These are phyloP conservation scores for Gari tellinella DNA, from an alignment of 2,888 invertebrate genomes.

Conservation along the genomic window DNA sequence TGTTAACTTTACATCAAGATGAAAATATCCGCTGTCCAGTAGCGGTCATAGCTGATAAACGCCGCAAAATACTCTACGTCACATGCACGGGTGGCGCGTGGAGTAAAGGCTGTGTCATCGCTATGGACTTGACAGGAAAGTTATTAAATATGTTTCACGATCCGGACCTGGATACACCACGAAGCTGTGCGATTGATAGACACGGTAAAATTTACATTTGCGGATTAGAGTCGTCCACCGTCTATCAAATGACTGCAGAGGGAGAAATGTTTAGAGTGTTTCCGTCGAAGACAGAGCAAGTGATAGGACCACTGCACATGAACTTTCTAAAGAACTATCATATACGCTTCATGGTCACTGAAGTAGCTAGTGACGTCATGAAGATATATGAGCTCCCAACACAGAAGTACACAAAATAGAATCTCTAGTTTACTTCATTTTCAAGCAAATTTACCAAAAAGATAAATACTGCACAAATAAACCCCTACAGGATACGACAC, in stretches of 20 bases:
- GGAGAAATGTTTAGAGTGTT: slow-evolving; percentile 46
- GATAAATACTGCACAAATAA: no score
- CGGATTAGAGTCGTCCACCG: slow-evolving; percentile 51
- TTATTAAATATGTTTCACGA: slow-evolving; percentile 33
- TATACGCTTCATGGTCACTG: slow-evolving; percentile 44
- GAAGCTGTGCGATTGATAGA: slow-evolving; percentile 37
- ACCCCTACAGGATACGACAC: no score
- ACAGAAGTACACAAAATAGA: slow-evolving; percentile 21
- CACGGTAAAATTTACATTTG: slow-evolving; percentile 53
- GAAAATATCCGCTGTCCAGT: slow-evolving; percentile 57
- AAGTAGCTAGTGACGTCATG: slow-evolving; percentile 45
- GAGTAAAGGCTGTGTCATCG: slow-evolving; percentile 56
- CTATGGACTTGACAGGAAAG: slow-evolving; percentile 39
- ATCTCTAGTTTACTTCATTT: no score
- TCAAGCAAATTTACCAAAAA: no score
- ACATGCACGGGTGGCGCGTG: slow-evolving; percentile 57
- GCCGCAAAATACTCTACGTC: slow-evolving; percentile 32
- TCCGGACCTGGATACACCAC: slow-evolving; percentile 54
- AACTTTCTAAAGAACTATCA: slow-evolving; percentile 51
- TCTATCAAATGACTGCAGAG: slow-evolving; percentile 41
- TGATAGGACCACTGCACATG: slow-evolving; percentile 48
- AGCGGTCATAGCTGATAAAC: slow-evolving; percentile 38
- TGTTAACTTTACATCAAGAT: slow-evolving; percentile 40
- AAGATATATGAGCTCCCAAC: slow-evolving; percentile 52
- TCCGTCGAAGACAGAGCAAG: slow-evolving; percentile 41